A percentile compares a stretch with the other conserved stretches of the same genome.
These are phyloP conservation scores for Rhinoptilus africanus DNA, from an alignment of 2,113 vertebrate genomes.

Conservation along the genomic window DNA sequence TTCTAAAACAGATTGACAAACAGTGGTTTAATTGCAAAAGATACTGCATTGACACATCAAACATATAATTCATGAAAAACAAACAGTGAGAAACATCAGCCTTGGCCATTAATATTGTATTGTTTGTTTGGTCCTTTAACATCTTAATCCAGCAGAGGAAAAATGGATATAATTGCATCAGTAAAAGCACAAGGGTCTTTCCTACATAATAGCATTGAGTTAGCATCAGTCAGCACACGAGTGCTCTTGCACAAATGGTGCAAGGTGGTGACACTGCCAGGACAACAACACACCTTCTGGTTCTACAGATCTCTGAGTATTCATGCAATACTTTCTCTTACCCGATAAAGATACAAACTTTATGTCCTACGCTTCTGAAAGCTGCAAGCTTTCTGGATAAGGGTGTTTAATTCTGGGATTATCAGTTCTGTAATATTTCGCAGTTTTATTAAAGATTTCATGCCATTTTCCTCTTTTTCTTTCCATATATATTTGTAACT, in stretches of 20 bases:
- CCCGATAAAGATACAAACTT: neutral
- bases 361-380: rapidly evolving
- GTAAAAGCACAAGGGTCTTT: neutral
- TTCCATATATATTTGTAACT: neutral
- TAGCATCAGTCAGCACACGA: neutral
- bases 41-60: neutral
- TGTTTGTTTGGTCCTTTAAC: neutral
- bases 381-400: neutral
- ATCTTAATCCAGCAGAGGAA: neutral
- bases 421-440: neutral
- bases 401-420: neutral
- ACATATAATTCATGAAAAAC: neutral
- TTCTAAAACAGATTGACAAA: neutral
- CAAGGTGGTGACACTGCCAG: neutral
- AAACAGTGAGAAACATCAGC: neutral
- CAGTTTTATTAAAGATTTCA: neutral
- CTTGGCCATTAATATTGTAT: neutral
- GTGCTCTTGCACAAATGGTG: neutral
- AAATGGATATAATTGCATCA: neutral
- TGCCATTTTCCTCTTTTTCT: neutral
- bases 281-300: rapidly evolving
- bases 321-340: neutral
- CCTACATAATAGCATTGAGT: neutral
- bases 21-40: neutral
- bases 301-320: neutral